Evolutionary conservation across 2,888 invertebrate genomes (phyloP).

Genomic region (Aporophyla nigra): DNA sequence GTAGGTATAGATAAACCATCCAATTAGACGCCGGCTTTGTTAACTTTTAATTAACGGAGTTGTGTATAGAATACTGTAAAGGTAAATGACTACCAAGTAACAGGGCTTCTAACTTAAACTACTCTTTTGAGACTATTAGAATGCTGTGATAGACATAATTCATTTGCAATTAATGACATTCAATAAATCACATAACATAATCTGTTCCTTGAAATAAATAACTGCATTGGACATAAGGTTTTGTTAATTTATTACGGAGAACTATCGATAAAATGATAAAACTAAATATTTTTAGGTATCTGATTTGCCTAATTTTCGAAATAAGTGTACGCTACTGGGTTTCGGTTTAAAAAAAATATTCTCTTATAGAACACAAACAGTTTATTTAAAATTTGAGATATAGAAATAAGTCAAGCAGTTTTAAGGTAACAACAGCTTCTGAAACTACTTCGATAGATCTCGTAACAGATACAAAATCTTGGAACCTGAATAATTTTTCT

Average conservation of each 20-base stretch:
- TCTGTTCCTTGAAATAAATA: slow-evolving; percentile 12
- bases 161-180: slow-evolving; percentile 44
- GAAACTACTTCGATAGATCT: not conserved
- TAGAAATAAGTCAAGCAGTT: no score
- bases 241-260: slow-evolving; percentile 4
- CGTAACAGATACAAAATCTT: not conserved
- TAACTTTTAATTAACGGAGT: slow-evolving; percentile 83
- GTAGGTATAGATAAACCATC: slow-evolving; percentile 76
- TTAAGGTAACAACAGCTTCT: not conserved
- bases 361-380: no score
- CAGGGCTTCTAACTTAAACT: slow-evolving; percentile 48
- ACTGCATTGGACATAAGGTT: not conserved
- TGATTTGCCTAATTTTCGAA: not conserved
- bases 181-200: slow-evolving; percentile 24
- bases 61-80: slow-evolving; percentile 72
- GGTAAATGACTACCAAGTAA: slow-evolving; percentile 64
- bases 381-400: no score
- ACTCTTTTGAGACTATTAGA: slow-evolving; percentile 46
- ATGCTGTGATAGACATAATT: slow-evolving; percentile 45
- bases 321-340: not conserved
- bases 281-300: not conserved
- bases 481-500: not conserved
- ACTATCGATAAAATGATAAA: not conserved
- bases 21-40: slow-evolving; percentile 80
- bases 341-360: no score